Conservation (phyloP, 1,140 invertebrate species). For the Capitella teleta region DNA sequence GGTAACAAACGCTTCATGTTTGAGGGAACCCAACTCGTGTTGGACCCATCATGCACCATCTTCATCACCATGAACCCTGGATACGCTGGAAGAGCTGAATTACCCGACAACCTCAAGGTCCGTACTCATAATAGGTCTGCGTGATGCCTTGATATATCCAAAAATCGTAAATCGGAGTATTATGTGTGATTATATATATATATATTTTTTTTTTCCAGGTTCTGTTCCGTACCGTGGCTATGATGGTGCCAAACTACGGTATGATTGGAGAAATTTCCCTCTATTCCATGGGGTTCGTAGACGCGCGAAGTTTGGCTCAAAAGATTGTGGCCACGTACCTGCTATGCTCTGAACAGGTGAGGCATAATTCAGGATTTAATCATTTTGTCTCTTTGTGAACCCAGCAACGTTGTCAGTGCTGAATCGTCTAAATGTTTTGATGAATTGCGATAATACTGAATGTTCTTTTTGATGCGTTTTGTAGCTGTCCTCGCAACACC, state of each 20-base stretch:
- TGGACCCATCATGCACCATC: slow-evolving; percentile 41
- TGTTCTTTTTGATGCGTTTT: too few species aligned
- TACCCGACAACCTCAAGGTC: slow-evolving; percentile 43
- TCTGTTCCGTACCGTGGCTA: slow-evolving; percentile 43
- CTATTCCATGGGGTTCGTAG: slow-evolving; percentile 43
- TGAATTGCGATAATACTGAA: too few species aligned
- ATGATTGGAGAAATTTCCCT: slow-evolving; percentile 43
- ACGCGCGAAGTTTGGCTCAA: slow-evolving; percentile 34
- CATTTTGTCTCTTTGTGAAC: too few species aligned
- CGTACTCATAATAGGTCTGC: neutral
- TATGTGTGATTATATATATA: neutral
- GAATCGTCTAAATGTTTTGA: too few species aligned
- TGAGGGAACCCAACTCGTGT: slow-evolving; percentile 39
- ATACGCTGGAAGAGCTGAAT: slow-evolving; percentile 39
- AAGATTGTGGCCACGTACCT: slow-evolving; percentile 43
- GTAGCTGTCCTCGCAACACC: slow-evolving; percentile 42
- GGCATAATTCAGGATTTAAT: too few species aligned
- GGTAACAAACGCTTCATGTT: slow-evolving; percentile 34
- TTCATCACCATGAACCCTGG: slow-evolving; percentile 45
- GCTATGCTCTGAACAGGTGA: slow-evolving; percentile 40
- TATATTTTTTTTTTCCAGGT: slow-evolving; percentile 21
- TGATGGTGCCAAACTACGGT: slow-evolving; percentile 45
- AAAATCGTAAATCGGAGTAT: neutral
- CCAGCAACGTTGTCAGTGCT: too few species aligned
- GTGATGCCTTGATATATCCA: neutral